Evolutionary conservation across 2,797 vertebrate genomes (phyloP).

Genomic region (Dicrostonyx torquatus): DNA sequence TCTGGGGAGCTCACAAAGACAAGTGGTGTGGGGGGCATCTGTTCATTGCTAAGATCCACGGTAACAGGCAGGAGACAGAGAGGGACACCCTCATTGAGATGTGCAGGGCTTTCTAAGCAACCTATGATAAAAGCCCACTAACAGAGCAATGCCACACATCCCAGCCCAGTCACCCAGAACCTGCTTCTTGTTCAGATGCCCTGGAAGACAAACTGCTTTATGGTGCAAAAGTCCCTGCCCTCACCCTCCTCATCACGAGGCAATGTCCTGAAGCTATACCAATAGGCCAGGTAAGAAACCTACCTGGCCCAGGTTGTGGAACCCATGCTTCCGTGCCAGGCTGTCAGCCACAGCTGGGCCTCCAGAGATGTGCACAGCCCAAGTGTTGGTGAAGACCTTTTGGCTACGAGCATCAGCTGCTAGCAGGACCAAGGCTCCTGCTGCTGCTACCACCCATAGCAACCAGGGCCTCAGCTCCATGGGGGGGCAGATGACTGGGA

Average conservation of each 20-base stretch:
- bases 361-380: slow-evolving; percentile 94
- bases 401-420: slow-evolving; percentile 85
- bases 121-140: background rate
- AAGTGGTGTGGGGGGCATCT: background rate
- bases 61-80: background rate
- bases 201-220: background rate
- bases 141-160: background rate
- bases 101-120: background rate
- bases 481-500: slow-evolving; percentile 77
- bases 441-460: slow-evolving; percentile 89
- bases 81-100: background rate
- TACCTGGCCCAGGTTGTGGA: slow-evolving; percentile 89
- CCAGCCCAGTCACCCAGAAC: background rate
- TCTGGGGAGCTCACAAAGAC: background rate
- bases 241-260: background rate
- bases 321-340: slow-evolving; percentile 93
- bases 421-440: slow-evolving; percentile 86
- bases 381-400: slow-evolving; percentile 95
- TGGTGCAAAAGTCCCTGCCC: background rate
- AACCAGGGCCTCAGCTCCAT: slow-evolving; percentile 91
- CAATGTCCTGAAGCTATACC: too few species aligned
- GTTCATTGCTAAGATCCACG: background rate
- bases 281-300: background rate
- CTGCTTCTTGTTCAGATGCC: background rate
- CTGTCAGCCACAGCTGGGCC: slow-evolving; percentile 90